phyloP scores from a whole-genome alignment of 2,797 vertebrate genomes.

The Chrosomus eos region DNA sequence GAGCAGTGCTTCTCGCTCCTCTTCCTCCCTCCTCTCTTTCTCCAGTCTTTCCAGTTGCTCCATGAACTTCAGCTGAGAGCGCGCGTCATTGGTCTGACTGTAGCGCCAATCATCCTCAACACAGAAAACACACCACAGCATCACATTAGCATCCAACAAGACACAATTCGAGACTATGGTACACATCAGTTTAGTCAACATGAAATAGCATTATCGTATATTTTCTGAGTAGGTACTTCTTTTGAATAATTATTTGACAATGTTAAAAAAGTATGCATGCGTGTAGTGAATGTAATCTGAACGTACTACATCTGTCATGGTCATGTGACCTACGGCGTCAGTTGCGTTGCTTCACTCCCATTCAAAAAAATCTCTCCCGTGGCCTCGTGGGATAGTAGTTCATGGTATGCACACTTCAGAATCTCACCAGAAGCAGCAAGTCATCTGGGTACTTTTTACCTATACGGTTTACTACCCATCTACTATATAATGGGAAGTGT shows the following conservation, averaged over 20 bases:
- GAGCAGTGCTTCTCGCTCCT: constrained; percentile 87
- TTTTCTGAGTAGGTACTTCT: no score
- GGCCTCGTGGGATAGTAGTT: background rate
- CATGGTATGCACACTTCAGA: background rate
- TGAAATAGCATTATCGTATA: background rate
- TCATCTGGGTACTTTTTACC: background rate
- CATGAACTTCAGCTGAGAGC: constrained; percentile 89
- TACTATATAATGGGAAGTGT: background rate
- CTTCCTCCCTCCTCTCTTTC: constrained; percentile 87
- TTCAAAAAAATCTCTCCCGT: background rate
- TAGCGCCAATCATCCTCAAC: constrained; percentile 82
- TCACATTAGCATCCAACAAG: background rate
- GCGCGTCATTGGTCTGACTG: constrained; percentile 80
- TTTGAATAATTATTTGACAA: background rate
- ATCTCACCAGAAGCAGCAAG: background rate
- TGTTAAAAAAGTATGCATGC: background rate
- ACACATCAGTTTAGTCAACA: background rate
- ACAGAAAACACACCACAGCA: constrained; percentile 15
- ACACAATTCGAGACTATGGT: background rate
- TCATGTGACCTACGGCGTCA: background rate
- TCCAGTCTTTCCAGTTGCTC: constrained; percentile 89
- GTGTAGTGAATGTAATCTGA: background rate
- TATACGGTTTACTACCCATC: background rate
- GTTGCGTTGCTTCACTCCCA: background rate
- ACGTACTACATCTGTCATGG: background rate